Evolutionary conservation across 2,888 invertebrate genomes (phyloP), one percentile per base, ranked within the genome.

Genomic region (Cheilosia variabilis): DNA sequence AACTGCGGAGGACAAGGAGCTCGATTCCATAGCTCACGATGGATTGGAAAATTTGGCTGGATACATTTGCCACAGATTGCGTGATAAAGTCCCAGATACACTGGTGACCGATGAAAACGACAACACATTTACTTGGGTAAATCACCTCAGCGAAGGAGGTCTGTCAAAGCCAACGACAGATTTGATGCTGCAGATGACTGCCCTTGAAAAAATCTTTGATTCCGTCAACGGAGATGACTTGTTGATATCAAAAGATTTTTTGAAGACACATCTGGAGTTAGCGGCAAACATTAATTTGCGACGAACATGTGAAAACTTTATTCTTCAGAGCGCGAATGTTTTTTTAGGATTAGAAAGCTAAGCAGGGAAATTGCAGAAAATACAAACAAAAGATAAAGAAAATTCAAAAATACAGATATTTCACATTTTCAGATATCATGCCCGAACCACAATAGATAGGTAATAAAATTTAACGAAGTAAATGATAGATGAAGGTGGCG

Each of bases 1-100:
- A 2, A 19, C 19, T 6, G 31, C 22, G 19, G 75, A 75, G 15
- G 68, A 78, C 4, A 43, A 43, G 13, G 65, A 75, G 19, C 27
- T 86, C 9, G 60, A 71, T 5, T 6, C 24, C 17, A 47, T 77
- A 37, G 72, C 62, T 9, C 58, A 75, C 41, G 75, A 79, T 41
- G 63, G 76, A 0, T 27, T 82, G n/a, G 81, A 78, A 78, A 82
- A 81, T 71, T 41, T 81, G 45, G 72, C 73, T 81, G 45, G 72
- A 71, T 81, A 77, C 31, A 78, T 81, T 53, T 72, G 81, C 55
- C 63, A 81, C 53, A 72, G 60, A 31, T 50, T 80, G 45, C 9
- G 24, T 13, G 45, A 76, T 24, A 24, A 58, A 13, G 37, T 68
- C 5, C 24, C 66, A 22, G 24, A 66, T n/a, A 75, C 2, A 19